A percentile compares a stretch with the other conserved stretches of the same genome.
phyloP scores from a whole-genome alignment of 53 echinoderm and acorn worm genomes.

The Hippasteria phrygiana region DNA sequence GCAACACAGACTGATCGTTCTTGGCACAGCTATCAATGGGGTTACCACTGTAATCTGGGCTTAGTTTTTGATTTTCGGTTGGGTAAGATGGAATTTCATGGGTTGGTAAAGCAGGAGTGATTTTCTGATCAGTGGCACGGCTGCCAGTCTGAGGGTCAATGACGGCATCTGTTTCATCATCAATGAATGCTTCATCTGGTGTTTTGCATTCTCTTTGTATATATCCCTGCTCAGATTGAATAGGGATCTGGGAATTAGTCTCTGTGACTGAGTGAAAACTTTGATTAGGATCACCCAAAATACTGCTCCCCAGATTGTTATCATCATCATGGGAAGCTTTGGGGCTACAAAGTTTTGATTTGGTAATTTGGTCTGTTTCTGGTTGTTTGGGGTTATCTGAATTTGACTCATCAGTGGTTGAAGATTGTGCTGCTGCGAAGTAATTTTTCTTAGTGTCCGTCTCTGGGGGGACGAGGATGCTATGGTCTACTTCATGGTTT shows the following conservation, averaged over 20 bases:
- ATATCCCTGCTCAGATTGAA: not conserved
- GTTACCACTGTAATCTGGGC: not conserved
- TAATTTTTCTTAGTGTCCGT: not conserved
- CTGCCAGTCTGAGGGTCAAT: not conserved
- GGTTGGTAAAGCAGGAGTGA: not conserved
- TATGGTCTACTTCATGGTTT: not conserved
- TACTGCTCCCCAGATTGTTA: too few species aligned
- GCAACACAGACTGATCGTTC: not conserved
- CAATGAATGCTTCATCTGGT: slow-evolving; percentile 14
- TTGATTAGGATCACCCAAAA: not conserved
- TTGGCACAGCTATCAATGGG: not conserved
- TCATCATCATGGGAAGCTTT: too few species aligned
- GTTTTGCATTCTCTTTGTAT: not conserved
- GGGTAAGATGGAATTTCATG: not conserved
- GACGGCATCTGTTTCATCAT: slow-evolving; percentile 13
- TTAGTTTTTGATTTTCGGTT: not conserved
- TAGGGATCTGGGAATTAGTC: not conserved
- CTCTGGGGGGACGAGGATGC: not conserved
- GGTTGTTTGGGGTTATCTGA: too few species aligned
- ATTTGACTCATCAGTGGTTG: not conserved
- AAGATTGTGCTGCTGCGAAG: not conserved
- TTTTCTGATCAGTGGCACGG: not conserved
- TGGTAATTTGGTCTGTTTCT: not conserved
- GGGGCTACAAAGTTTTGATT: not conserved
- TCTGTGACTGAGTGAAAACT: too few species aligned